phyloP scores from a whole-genome alignment of 1,140 invertebrate species.

The Rhagoletis zephyria region DNA sequence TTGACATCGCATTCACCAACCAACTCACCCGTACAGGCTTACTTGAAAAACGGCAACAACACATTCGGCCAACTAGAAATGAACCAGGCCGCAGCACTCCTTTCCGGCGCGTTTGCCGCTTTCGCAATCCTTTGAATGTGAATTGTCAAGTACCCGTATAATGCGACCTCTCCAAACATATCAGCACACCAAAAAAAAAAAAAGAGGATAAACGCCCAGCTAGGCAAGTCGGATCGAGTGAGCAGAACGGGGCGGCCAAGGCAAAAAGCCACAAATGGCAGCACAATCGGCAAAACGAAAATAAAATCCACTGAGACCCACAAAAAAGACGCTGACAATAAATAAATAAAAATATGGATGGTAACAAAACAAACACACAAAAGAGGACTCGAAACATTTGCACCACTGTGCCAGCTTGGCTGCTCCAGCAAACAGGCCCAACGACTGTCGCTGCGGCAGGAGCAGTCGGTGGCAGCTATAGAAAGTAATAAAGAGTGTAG shows the following conservation, averaged over 20 bases:
- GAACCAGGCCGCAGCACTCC: background rate
- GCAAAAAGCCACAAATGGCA: slow-evolving; percentile 72
- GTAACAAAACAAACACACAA: background rate
- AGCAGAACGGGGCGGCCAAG: slow-evolving; percentile 60
- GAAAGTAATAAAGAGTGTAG: slow-evolving; percentile 14
- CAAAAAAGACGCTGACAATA: slow-evolving; percentile 35
- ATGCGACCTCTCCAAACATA: slow-evolving; percentile 47
- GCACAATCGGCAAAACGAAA: slow-evolving; percentile 67
- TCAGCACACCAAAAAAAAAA: slow-evolving; percentile 27
- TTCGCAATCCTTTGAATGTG: slow-evolving; percentile 54
- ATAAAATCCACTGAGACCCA: slow-evolving; percentile 63
- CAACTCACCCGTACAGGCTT: background rate
- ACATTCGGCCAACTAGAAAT: background rate
- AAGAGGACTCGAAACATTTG: background rate
- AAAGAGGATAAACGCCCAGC: slow-evolving; percentile 22
- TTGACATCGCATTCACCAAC: background rate
- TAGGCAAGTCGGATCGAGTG: background rate
- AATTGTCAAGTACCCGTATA: slow-evolving; percentile 51
- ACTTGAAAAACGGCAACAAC: background rate
- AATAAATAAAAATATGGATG: background rate
- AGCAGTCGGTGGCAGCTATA: slow-evolving; percentile 13
- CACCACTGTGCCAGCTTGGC: background rate
- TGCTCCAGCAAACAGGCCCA: background rate
- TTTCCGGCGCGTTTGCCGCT: background rate
- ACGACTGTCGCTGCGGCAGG: background rate